Evolutionary conservation across 1,140 invertebrate species (phyloP), one percentile per base, ranked within the genome.

Genomic region (Campoletis sonorensis): DNA sequence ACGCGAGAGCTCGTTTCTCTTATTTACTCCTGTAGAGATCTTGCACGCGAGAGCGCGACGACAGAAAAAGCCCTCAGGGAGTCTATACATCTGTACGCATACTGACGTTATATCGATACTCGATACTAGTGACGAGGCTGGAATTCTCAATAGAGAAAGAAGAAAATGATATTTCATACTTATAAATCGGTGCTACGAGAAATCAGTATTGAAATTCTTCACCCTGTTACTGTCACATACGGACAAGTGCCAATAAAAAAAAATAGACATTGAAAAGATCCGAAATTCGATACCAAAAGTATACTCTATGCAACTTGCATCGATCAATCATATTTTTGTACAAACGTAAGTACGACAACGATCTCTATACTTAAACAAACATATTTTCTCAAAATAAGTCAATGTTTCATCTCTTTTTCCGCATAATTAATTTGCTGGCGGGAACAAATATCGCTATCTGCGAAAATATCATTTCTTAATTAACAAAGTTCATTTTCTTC

Each of bases 61-160:
- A 70, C 67, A 33, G 67, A 70, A 70, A 70, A 70, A 70, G 30
- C 67, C 67, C 67, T 70, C 67, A 33, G 67, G 67, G 67, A 33
- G 7, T 23, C 61, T 64, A 16, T 33, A n/a, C n/a, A 5, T 67
- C 30, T 70, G 30, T 18, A 27, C 16, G 30, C n/a, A 33, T 33
- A 70, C n/a, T 7, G 67, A n/a, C 67, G 27, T 70, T 70, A 33
- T n/a, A 70, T 70, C 67, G 67, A 33, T 33, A 70, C 30, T 16
- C n/a, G 67, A 70, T 70, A 33, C 67, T 33, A 27, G 67, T 21
- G n/a, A 70, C 67, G 67, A 33, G 67, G 67, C 67, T 33, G 67
- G 16, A 67, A 67, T 67, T 67, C 23, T 13, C 64, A 18, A 30
- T 30, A 30, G 64, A 67, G 64, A 67, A 67, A 67, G 27, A 67